Base-by-base conservation (phyloP, 2,888 invertebrate species). In the Nemapogon koenigi region DNA sequence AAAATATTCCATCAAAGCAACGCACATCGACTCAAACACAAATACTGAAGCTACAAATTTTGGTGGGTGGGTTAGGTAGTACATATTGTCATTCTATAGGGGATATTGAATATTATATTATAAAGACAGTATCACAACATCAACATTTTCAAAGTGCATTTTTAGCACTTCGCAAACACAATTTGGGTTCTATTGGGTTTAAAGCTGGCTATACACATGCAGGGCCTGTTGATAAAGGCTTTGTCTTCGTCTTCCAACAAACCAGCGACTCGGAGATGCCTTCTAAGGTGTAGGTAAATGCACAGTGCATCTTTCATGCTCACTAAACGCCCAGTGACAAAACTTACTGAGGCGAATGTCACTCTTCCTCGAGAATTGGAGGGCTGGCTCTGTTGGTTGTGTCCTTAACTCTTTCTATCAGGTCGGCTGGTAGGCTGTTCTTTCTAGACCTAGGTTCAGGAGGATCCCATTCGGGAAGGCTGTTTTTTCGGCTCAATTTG, bases 401-500 rank as follows among this genome's bases (percentile, higher is more conserved):
- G 38, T 35, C 33, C 41, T 58, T 54, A 44, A 64, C 59, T 56
- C 64, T 59, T 48, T 70, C 70, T 50, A 58, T 51, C 49, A 75
- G 62, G 53, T 73, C 73, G 26, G 66, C 65, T 37, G 78, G 78
- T 13, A 78, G 70, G 49, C 78, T 78, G 60, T 76, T 75, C 55
- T 76, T 76, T 48, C 76, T 58, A 44, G 59, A 57, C 42, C 73
- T 63, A 25, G 62, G 63, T 48, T 75, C 71, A 16, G 73, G 73
- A 1, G 76, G 75, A 50, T 78, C 78, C 68, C 73, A 72, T 57
- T 76, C 79, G 44, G 76, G 75, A 41, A 78, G 67, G 49, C 76
- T 78, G 62, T 79, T 78, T 55, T 79, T 78, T 50, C 79, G 55
- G 57, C 57, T 53, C 44, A 78, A 68, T 50, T 65, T 65, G 49